Conservation (phyloP, 2,888 invertebrate species). For the Magallana nippona region DNA sequence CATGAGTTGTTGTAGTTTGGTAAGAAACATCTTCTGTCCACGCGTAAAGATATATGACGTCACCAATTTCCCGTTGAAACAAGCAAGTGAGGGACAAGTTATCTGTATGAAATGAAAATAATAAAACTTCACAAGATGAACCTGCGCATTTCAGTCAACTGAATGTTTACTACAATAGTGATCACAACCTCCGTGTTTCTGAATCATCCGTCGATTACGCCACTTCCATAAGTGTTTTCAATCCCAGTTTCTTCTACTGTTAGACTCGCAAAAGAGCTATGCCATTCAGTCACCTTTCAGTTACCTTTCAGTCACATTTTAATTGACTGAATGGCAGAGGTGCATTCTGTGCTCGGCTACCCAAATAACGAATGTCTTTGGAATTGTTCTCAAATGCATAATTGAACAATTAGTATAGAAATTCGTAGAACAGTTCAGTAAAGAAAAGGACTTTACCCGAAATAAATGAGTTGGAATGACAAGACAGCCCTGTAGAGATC, state of each 20-base stretch:
- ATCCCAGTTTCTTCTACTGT: not conserved
- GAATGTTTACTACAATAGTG: not conserved
- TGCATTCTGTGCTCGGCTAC: too few relatives aligned
- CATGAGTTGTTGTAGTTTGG: not conserved
- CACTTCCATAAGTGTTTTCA: not conserved
- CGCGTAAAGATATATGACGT: conserved; percentile 31
- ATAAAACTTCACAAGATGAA: too few relatives aligned
- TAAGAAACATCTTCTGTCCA: conserved; percentile 1
- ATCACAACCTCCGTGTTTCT: not conserved
- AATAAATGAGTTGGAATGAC: not conserved
- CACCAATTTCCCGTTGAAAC: not conserved
- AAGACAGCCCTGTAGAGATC: not conserved
- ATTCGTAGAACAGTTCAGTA: too few relatives aligned
- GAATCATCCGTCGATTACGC: not conserved
- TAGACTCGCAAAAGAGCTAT: not conserved
- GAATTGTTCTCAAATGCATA: too few relatives aligned
- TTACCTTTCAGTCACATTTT: too few relatives aligned
- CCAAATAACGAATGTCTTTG: too few relatives aligned
- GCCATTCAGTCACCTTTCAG: too few relatives aligned
- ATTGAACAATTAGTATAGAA: too few relatives aligned
- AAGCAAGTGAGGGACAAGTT: not conserved
- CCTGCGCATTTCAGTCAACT: too few relatives aligned
- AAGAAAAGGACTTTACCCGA: too few relatives aligned
- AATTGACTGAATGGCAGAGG: too few relatives aligned
- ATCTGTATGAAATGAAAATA: not conserved